These are phyloP conservation scores for Pituophis catenifer DNA, from an alignment of 2,113 vertebrate genomes.

Conservation along the genomic window DNA sequence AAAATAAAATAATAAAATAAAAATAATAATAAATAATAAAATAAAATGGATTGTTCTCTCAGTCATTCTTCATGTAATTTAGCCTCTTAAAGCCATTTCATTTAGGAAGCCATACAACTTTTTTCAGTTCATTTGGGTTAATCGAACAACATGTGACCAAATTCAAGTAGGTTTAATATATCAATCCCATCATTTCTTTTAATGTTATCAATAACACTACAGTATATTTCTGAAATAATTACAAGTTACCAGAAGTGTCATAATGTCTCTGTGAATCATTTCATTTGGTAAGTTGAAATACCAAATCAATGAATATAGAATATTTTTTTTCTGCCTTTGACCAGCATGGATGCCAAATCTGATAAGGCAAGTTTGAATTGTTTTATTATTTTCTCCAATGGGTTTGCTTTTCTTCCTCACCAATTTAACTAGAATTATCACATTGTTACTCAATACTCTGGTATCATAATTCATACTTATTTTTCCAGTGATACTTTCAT, in stretches of 20 bases:
- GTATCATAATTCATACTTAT: not conserved
- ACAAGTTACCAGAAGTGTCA: not conserved
- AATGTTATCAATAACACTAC: not conserved
- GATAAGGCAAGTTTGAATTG: not conserved
- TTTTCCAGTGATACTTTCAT: not conserved
- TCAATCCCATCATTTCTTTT: not conserved
- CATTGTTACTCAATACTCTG: not conserved
- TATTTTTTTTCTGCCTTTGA: not conserved
- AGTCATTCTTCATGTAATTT: not conserved
- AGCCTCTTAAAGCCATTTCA: not conserved
- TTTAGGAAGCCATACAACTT: not conserved
- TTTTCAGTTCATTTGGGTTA: not conserved
- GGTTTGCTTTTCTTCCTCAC: not conserved
- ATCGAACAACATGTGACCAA: not conserved
- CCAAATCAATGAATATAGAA: not conserved
- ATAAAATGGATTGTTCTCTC: not conserved
- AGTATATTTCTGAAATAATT: not conserved
- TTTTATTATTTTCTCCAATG: not conserved
- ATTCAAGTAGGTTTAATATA: not conserved
- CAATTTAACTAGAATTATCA: not conserved
- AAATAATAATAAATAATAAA: not conserved
- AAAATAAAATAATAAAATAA: not conserved
- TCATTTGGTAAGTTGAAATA: not conserved
- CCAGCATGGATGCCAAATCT: not conserved
- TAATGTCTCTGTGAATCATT: not conserved